These are phyloP conservation scores for Bettongia penicillata DNA, from an alignment of 2,113 vertebrate species.

Conservation along the genomic window DNA sequence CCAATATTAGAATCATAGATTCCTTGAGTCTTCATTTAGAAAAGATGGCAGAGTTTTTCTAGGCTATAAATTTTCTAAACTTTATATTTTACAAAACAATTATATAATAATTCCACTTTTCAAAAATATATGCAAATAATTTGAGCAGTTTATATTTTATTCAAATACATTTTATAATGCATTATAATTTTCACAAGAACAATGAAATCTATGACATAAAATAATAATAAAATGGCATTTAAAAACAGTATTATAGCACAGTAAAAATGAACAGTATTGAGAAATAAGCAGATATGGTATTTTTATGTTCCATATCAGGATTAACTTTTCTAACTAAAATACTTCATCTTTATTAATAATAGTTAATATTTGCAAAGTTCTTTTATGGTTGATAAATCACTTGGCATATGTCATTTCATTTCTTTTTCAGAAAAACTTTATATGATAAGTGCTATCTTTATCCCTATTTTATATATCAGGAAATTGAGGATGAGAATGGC, in stretches of 20 bases:
- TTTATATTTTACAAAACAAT: neutral
- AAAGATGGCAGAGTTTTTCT: neutral
- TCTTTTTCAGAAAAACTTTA: neutral
- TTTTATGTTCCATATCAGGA: neutral
- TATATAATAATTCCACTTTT: too few species aligned
- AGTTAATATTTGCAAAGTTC: neutral
- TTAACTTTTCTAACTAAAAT: neutral
- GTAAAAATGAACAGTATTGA: neutral
- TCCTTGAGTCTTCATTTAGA: neutral
- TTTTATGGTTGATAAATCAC: neutral
- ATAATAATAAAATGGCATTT: neutral
- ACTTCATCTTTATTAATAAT: neutral
- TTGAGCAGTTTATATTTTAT: neutral
- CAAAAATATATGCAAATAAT: neutral
- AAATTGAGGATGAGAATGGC: neutral
- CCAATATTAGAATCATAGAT: neutral
- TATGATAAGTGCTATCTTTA: neutral
- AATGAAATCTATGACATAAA: neutral
- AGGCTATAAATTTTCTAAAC: neutral
- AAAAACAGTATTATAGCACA: neutral
- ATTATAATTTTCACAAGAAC: neutral
- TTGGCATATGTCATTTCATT: neutral
- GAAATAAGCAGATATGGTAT: neutral
- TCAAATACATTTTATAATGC: neutral
- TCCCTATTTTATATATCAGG: neutral